A percentile compares a stretch with the other conserved stretches of the same genome.
Evolutionary conservation across 1,140 invertebrate genomes (phyloP).

Genomic region (Stenopsyche tienmushanensis): DNA sequence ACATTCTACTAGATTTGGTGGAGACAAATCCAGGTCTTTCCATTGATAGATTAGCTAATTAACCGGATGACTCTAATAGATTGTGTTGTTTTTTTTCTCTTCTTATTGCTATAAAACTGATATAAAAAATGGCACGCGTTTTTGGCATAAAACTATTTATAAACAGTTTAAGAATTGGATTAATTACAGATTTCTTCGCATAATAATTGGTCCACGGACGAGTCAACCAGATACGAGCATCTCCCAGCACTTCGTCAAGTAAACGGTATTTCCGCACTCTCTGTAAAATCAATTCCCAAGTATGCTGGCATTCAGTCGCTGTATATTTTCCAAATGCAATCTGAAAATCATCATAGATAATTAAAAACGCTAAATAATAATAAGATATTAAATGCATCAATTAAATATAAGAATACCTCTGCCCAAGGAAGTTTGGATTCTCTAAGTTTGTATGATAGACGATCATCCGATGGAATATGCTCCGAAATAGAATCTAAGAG

Average conservation of each 20-base stretch:
- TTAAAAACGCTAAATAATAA: not conserved
- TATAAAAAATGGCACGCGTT: not conserved
- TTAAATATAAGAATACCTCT: not conserved
- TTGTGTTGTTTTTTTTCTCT: not conserved
- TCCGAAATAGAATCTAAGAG: not conserved
- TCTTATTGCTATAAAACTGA: no score
- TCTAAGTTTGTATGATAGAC: not conserved
- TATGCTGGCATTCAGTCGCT: not conserved
- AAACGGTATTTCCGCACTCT: not conserved
- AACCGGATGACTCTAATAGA: not conserved
- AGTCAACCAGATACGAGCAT: not conserved
- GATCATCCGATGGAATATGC: not conserved
- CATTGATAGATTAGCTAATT: no score
- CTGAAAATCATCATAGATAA: not conserved
- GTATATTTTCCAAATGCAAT: not conserved
- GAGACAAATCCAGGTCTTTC: no score
- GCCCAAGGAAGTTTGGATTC: not conserved
- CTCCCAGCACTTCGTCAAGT: not conserved
- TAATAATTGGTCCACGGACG: not conserved
- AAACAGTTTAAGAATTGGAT: not conserved
- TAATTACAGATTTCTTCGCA: not conserved
- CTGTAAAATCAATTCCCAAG: not conserved
- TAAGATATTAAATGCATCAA: not conserved
- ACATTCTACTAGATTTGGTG: no score
- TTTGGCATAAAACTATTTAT: not conserved